phyloP scores from a whole-genome alignment of 2,888 invertebrate species.

The Trilocha varians region DNA sequence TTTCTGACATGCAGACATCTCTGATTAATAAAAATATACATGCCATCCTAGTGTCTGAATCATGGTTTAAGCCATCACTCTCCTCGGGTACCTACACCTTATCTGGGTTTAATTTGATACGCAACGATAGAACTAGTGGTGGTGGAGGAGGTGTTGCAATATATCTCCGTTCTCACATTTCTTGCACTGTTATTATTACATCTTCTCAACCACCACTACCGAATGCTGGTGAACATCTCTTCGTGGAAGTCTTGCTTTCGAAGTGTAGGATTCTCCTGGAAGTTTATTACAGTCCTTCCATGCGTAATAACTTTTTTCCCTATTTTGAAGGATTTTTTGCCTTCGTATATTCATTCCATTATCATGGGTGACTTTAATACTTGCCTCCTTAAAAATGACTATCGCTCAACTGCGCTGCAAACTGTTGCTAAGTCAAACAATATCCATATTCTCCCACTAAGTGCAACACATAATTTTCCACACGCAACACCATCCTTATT shows the following conservation, averaged over 20 bases:
- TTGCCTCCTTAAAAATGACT: conserved; percentile 5
- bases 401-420: neutral
- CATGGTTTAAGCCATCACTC: too few species aligned
- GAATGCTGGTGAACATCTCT: too few species aligned
- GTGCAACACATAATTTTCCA: conserved; percentile 3
- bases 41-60: conserved; percentile 8
- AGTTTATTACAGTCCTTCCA: conserved; percentile 2
- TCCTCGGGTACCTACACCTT: too few species aligned
- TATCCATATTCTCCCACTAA: conserved; percentile 4
- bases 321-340: conserved; percentile 7
- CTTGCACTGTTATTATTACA: too few species aligned
- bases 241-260: neutral
- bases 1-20: conserved; percentile 7
- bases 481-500: conserved; percentile 2
- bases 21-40: conserved; percentile 9
- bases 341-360: conserved; percentile 3
- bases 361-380: conserved; percentile 8
- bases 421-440: neutral
- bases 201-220: too few species aligned
- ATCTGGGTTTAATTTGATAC: too few species aligned
- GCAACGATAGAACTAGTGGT: too few species aligned
- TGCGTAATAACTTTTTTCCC: neutral
- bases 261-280: neutral
- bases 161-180: too few species aligned
- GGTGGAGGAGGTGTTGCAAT: too few species aligned